Conservation (phyloP, 2,888 invertebrate species). For the Hirudinaria manillensis region DNA sequence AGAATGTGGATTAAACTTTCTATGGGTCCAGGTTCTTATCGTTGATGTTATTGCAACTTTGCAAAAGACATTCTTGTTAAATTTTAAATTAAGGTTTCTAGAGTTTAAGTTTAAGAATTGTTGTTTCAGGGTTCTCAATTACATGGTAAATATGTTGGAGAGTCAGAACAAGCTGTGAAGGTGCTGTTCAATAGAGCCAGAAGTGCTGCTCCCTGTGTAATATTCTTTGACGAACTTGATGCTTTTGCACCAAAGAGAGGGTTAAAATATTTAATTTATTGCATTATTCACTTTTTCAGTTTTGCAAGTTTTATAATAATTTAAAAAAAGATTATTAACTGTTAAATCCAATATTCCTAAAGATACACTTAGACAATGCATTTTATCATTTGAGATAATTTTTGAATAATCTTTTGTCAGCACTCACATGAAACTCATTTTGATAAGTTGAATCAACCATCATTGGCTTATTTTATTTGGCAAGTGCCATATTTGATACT, state of each 20-base stretch:
- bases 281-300: neutral
- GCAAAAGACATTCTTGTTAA: neutral
- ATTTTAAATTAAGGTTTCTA: too few relatives aligned
- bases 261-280: neutral
- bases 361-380: neutral
- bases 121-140: conserved; percentile 73
- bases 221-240: conserved; percentile 97
- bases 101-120: too few relatives aligned
- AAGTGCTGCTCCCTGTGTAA: conserved; percentile 83
- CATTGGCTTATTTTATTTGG: too few relatives aligned
- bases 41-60: neutral
- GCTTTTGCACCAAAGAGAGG: conserved; percentile 72
- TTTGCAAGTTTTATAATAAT: neutral
- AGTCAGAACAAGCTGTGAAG: conserved; percentile 86
- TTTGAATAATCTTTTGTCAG: neutral
- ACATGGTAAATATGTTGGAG: conserved; percentile 96
- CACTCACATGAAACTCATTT: too few relatives aligned
- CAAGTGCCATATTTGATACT: neutral
- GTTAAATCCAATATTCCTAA: neutral
- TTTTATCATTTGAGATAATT: neutral
- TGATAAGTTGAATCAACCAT: too few relatives aligned
- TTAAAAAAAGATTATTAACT: neutral
- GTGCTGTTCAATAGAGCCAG: conserved; percentile 76
- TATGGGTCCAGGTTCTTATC: conserved; percentile 68
- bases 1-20: conserved; percentile 86